Evolutionary conservation across 1,140 invertebrate species (phyloP).

Genomic region (Drosophila repleta): DNA sequence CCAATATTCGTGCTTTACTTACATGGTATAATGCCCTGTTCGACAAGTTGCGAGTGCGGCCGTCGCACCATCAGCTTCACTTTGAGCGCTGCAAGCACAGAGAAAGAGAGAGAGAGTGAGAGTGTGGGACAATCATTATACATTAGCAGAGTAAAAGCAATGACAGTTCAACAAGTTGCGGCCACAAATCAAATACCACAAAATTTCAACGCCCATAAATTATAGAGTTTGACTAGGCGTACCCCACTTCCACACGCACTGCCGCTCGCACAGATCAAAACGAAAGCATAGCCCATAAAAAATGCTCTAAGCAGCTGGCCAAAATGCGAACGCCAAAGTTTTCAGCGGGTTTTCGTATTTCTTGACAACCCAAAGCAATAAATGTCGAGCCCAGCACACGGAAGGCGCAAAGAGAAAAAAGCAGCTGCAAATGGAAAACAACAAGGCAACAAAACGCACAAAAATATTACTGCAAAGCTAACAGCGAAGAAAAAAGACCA

Average conservation of each 20-base stretch:
- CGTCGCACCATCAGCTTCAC: constrained; percentile 97
- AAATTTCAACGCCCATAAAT: constrained; percentile 61
- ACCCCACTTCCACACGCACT: too few species aligned
- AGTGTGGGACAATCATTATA: constrained; percentile 71
- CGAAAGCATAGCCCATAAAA: constrained; percentile 70
- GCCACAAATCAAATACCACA: constrained; percentile 52
- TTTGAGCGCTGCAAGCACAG: constrained; percentile 93
- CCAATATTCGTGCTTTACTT: constrained; percentile 86
- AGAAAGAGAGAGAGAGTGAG: constrained; percentile 22
- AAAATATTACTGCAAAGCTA: constrained; percentile 37
- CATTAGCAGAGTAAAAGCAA: constrained; percentile 6
- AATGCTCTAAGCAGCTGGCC: constrained; percentile 52
- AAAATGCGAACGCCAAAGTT: constrained; percentile 59
- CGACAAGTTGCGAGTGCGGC: constrained; percentile 97
- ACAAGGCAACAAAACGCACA: constrained; percentile 26
- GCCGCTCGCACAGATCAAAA: constrained; percentile 55
- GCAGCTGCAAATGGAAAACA: constrained; percentile 64
- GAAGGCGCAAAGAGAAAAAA: constrained; percentile 22
- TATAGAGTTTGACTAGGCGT: constrained; percentile 24
- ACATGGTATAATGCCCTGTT: constrained; percentile 99
- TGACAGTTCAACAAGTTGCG: constrained; percentile 55
- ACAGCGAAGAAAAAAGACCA: constrained; percentile 14
- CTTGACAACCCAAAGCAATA: constrained; percentile 70
- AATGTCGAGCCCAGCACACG: constrained; percentile 64
- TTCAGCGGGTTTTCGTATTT: constrained; percentile 43